These are phyloP conservation scores for Aphrocallistes beatrix DNA, from an alignment of 37 sponge, comb jelly and placozoan genomes.

Conservation along the genomic window DNA sequence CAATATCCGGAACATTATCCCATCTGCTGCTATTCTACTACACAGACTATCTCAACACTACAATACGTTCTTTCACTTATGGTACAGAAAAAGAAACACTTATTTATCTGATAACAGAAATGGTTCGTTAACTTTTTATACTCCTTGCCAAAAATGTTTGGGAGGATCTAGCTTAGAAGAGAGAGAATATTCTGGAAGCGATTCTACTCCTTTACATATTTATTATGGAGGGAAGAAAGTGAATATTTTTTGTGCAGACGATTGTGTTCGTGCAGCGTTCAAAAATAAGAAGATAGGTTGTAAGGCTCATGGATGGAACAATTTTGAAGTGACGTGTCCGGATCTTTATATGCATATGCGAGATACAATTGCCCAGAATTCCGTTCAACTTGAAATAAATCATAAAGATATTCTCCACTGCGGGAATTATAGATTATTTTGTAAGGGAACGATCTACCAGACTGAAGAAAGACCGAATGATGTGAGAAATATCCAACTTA, in stretches of 20 bases:
- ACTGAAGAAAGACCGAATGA: background rate
- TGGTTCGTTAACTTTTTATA: background rate
- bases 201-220: background rate
- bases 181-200: background rate
- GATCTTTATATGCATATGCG: background rate
- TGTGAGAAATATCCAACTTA: too few species aligned
- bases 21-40: background rate
- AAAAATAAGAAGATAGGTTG: background rate
- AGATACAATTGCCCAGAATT: background rate
- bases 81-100: background rate
- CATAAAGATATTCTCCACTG: background rate
- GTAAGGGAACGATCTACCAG: background rate
- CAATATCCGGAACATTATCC: background rate
- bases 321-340: background rate
- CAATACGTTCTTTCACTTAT: background rate
- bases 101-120: background rate
- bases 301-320: background rate
- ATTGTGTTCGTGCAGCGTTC: background rate
- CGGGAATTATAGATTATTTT: background rate
- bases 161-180: background rate
- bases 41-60: background rate
- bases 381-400: background rate
- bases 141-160: background rate
- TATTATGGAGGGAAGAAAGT: background rate
- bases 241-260: background rate